Evolutionary conservation across 2,888 invertebrate species (phyloP).

Genomic region (Deilephila elpenor): DNA sequence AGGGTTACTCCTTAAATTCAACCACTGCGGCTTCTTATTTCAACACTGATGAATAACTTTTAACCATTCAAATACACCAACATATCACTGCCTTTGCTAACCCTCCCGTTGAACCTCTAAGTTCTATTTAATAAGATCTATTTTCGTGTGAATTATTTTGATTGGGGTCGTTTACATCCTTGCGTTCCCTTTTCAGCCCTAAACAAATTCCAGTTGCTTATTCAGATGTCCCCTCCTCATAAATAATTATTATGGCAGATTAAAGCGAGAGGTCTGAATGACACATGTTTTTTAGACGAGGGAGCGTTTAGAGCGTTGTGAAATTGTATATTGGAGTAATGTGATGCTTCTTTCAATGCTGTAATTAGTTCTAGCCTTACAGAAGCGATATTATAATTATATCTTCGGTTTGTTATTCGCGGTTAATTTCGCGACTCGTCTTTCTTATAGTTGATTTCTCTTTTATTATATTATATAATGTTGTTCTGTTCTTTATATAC

Average conservation of each 20-base stretch:
- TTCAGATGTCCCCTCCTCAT: constrained; percentile 68
- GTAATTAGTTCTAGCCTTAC: background rate
- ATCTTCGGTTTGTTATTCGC: background rate
- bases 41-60: constrained; percentile 56
- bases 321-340: background rate
- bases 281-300: constrained; percentile 30
- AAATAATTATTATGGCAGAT: constrained; percentile 70
- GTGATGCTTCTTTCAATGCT: background rate
- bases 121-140: background rate
- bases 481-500: too few relatives aligned
- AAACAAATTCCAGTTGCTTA: constrained; percentile 66
- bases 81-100: background rate
- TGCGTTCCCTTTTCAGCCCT: constrained; percentile 46
- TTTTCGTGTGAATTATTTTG: background rate
- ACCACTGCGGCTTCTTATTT: constrained; percentile 55
- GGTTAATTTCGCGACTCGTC: background rate
- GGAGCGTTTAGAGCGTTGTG: background rate
- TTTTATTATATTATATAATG: too few relatives aligned
- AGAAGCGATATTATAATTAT: background rate
- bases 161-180: background rate
- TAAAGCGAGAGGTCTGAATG: constrained; percentile 54
- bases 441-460: background rate
- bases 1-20: constrained; percentile 43
- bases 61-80: constrained; percentile 43
- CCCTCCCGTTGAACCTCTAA: background rate